phyloP scores from a whole-genome alignment of 2,113 vertebrate species.

The Pleuronectes platessa region DNA sequence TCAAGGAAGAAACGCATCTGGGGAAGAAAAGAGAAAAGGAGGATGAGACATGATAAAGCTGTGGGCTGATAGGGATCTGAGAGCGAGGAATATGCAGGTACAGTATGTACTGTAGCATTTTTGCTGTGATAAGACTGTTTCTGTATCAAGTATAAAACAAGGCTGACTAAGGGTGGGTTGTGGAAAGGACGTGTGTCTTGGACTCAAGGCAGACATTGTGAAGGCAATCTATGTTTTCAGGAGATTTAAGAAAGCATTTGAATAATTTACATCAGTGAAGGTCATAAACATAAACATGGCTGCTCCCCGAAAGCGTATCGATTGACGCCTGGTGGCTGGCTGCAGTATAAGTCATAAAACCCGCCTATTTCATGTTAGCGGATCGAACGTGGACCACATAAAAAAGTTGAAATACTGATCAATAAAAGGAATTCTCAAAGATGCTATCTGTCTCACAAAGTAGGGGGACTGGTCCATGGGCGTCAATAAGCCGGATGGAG shows the following conservation, averaged over 20 bases:
- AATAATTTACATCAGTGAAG: background rate
- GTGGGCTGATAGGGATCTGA: conserved; percentile 53
- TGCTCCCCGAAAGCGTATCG: no score
- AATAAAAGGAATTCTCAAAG: no score
- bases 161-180: background rate
- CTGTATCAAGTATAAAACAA: conserved; percentile 20
- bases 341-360: no score
- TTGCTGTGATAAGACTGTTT: conserved; percentile 47
- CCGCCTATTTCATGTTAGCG: no score
- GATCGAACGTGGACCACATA: no score
- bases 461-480: no score
- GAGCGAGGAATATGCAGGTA: conserved; percentile 22
- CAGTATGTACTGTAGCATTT: conserved; percentile 39
- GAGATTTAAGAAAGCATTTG: no score
- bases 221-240: background rate
- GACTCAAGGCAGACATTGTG: background rate
- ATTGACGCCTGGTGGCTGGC: no score
- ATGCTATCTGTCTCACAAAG: no score
- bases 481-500: no score
- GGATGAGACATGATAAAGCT: conserved; percentile 13
- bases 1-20: conserved; percentile 29
- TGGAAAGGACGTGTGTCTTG: background rate
- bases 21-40: background rate
- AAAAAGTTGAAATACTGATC: no score
- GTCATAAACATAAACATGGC: background rate